Evolutionary conservation across 2,113 vertebrate genomes (phyloP).

Genomic region (Pontoporia blainvillei): DNA sequence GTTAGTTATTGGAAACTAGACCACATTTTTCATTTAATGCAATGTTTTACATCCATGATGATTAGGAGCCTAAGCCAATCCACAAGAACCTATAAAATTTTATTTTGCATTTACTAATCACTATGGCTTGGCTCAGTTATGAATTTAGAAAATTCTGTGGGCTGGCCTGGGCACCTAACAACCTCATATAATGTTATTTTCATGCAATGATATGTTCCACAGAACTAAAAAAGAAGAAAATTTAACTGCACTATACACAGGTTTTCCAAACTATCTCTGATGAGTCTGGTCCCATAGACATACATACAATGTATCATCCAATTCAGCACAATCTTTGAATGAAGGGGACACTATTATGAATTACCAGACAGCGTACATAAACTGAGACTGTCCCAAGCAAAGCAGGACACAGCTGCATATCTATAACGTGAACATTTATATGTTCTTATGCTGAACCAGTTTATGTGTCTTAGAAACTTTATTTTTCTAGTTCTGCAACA

Average conservation of each 20-base stretch:
- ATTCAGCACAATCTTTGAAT: background rate
- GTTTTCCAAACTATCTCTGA: background rate
- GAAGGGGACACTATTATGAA: background rate
- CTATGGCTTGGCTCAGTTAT: background rate
- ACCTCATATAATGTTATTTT: background rate
- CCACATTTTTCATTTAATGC: background rate
- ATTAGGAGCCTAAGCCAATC: background rate
- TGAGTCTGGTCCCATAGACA: background rate
- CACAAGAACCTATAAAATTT: background rate
- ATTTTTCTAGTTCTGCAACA: background rate
- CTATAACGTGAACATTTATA: background rate
- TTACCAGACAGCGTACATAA: background rate
- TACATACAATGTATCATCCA: background rate
- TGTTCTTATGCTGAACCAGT: background rate
- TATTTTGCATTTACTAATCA: slow-evolving; percentile 43
- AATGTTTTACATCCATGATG: background rate
- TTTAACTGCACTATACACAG: background rate
- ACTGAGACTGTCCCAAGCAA: background rate
- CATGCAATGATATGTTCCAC: background rate
- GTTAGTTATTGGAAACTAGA: background rate
- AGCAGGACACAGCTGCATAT: background rate
- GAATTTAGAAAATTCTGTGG: slow-evolving; percentile 10
- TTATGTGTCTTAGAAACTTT: background rate
- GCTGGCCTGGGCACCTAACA: background rate
- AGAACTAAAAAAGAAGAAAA: background rate